Conservation (phyloP, 1,140 invertebrate species). For the Meloidogyne floridensis region DNA sequence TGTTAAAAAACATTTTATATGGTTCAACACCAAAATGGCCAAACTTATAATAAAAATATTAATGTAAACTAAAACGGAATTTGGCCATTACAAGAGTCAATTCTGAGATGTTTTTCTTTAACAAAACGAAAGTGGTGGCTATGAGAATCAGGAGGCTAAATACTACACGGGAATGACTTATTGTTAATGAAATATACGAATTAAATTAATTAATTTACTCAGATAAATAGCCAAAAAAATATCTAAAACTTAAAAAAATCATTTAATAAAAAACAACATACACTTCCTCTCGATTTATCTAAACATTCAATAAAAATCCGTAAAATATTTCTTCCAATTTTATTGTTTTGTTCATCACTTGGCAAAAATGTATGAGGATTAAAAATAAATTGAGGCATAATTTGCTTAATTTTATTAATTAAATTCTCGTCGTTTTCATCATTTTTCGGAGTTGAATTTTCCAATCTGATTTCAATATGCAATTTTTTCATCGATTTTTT, state of each 20-base stretch:
- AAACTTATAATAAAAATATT: too few relatives aligned
- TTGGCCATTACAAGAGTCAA: too few relatives aligned
- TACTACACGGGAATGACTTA: neutral
- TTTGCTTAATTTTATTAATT: neutral
- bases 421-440: neutral
- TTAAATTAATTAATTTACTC: too few relatives aligned
- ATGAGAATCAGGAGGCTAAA: neutral
- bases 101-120: too few relatives aligned
- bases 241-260: too few relatives aligned
- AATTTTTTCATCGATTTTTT: neutral
- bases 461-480: slow-evolving; percentile 1
- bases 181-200: too few relatives aligned
- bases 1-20: neutral
- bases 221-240: too few relatives aligned
- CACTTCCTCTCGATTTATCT: neutral
- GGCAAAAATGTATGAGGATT: neutral
- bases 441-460: slow-evolving; percentile 2
- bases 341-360: slow-evolving; percentile 1
- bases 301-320: neutral
- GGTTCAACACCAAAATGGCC: too few relatives aligned
- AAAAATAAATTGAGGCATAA: neutral
- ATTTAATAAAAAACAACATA: neutral
- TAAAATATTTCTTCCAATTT: neutral
- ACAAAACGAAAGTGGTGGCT: too few relatives aligned
- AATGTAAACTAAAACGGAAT: too few relatives aligned